Percentiles rank a stretch among this genome's conserved stretches.
Conservation (phyloP, 1,140 invertebrate genomes). For the Brachionus rubens region DNA sequence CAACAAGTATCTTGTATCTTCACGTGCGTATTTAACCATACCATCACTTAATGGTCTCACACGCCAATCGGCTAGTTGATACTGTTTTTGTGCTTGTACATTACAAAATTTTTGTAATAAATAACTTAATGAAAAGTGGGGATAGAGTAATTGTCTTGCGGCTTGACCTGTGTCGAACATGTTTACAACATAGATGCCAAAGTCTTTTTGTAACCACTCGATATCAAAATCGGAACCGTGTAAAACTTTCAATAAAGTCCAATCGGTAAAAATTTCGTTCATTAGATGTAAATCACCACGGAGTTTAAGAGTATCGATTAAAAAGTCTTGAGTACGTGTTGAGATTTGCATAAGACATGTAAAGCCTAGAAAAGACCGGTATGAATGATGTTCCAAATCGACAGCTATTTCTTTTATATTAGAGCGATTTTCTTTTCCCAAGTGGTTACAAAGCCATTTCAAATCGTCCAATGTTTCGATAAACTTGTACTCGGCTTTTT, state of each 20-base stretch:
- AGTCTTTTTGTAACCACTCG: slow-evolving; percentile 89
- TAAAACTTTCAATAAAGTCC: slow-evolving; percentile 84
- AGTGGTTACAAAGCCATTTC: slow-evolving; percentile 66
- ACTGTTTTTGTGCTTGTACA: slow-evolving; percentile 78
- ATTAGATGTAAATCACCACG: slow-evolving; percentile 76
- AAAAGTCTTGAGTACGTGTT: slow-evolving; percentile 77
- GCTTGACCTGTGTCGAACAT: slow-evolving; percentile 94
- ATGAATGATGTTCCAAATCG: slow-evolving; percentile 77
- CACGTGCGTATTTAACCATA: slow-evolving; percentile 80
- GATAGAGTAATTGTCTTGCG: slow-evolving; percentile 69
- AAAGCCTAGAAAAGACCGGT: slow-evolving; percentile 74
- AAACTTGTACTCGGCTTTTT: slow-evolving; percentile 68
- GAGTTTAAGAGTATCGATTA: slow-evolving; percentile 81
- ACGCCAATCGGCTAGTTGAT: slow-evolving; percentile 93
- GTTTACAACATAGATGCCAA: slow-evolving; percentile 89
- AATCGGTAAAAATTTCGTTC: slow-evolving; percentile 87
- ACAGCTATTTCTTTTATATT: slow-evolving; percentile 70
- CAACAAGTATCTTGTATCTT: slow-evolving; percentile 91
- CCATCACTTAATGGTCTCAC: slow-evolving; percentile 76
- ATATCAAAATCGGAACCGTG: slow-evolving; percentile 87
- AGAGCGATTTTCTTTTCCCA: slow-evolving; percentile 62
- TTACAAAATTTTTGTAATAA: slow-evolving; percentile 76
- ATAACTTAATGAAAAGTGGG: slow-evolving; percentile 72
- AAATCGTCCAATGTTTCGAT: slow-evolving; percentile 70
- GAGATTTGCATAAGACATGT: slow-evolving; percentile 94